phyloP scores from a whole-genome alignment of 2,113 vertebrate species.

The Etheostoma spectabile region DNA sequence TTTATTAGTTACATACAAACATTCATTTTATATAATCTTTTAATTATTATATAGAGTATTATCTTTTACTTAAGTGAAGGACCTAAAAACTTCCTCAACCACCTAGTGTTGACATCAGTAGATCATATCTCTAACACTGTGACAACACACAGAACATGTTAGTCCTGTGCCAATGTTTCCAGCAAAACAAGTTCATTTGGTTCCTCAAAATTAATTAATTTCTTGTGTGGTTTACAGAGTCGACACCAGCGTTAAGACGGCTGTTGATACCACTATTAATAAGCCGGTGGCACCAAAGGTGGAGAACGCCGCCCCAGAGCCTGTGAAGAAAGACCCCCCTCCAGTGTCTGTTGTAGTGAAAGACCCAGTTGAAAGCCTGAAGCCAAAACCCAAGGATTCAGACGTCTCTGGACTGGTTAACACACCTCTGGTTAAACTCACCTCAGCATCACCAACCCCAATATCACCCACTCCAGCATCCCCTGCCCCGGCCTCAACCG shows the following conservation, averaged over 20 bases:
- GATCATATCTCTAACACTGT: too few relatives aligned
- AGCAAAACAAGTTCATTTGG: neutral
- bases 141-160: constrained; percentile 35
- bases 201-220: constrained; percentile 4
- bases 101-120: too few relatives aligned
- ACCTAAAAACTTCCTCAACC: neutral
- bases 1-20: too few relatives aligned
- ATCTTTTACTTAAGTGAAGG: neutral
- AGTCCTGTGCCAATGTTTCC: neutral
- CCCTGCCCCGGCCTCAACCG: neutral
- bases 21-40: neutral
- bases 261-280: constrained; percentile 30
- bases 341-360: neutral
- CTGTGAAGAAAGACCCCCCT: constrained; percentile 22
- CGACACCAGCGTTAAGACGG: constrained; percentile 8
- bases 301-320: constrained; percentile 3
- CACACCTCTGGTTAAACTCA: constrained; percentile 12
- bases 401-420: neutral
- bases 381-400: constrained; percentile 17
- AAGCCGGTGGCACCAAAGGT: constrained; percentile 38
- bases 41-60: too few relatives aligned
- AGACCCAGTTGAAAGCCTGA: constrained; percentile 36
- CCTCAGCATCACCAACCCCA: neutral
- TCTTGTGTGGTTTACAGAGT: constrained; percentile 53
- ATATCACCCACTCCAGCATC: neutral